Evolutionary conservation across 2,113 vertebrate species (phyloP).

Genomic region (Hypocryptadius cinnamomeus): DNA sequence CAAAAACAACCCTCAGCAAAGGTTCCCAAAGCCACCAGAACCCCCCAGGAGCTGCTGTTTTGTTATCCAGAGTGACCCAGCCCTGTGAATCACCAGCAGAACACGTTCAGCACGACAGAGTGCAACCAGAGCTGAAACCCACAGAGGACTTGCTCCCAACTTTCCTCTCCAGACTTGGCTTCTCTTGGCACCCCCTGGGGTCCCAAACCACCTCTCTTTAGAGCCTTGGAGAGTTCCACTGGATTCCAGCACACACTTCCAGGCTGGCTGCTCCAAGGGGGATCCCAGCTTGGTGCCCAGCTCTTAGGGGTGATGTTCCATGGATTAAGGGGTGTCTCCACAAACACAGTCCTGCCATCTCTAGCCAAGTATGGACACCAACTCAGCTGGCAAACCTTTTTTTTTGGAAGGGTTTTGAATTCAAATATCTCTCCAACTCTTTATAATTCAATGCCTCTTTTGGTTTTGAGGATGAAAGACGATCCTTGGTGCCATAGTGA

Average conservation of each 20-base stretch:
- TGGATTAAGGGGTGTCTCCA: neutral
- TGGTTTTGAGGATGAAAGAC: neutral
- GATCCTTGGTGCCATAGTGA: neutral
- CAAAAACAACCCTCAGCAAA: neutral
- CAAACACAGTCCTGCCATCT: neutral
- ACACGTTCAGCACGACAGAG: neutral
- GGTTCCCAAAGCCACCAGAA: neutral
- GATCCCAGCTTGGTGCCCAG: neutral
- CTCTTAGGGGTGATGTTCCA: neutral
- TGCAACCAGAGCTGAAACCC: neutral
- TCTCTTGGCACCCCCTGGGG: neutral
- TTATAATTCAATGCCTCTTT: neutral
- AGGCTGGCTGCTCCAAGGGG: neutral
- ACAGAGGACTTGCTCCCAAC: neutral
- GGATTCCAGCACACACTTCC: neutral
- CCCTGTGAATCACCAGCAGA: conserved; percentile 10
- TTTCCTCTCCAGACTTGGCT: neutral
- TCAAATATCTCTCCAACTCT: neutral
- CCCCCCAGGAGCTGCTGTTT: neutral
- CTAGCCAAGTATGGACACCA: neutral
- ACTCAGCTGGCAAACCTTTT: neutral
- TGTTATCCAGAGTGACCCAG: neutral
- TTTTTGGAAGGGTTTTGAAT: neutral
- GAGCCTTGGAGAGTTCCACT: neutral
- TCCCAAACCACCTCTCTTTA: neutral